Conservation (phyloP, 2,797 vertebrate genomes). For the Ciconia nigra region DNA sequence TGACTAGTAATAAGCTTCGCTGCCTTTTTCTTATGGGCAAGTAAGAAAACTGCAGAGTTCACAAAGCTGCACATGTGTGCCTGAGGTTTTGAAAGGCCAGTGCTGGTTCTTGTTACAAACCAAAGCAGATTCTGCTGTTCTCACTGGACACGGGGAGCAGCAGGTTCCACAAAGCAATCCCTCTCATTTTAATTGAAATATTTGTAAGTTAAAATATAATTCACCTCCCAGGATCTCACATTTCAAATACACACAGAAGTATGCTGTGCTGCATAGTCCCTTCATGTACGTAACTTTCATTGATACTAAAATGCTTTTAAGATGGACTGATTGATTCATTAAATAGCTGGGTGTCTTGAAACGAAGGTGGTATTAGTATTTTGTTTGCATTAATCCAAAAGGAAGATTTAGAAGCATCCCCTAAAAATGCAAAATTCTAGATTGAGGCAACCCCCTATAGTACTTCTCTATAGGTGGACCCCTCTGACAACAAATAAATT, state of each 20-base stretch:
- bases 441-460: neutral
- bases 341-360: neutral
- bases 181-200: neutral
- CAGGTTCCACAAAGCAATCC: neutral
- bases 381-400: neutral
- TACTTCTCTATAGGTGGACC: neutral
- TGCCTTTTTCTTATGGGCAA: neutral
- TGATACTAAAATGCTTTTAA: neutral
- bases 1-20: neutral
- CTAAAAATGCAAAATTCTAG: neutral
- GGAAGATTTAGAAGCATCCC: neutral
- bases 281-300: neutral
- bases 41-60: neutral
- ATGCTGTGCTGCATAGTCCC: neutral
- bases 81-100: neutral
- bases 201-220: neutral
- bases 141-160: neutral
- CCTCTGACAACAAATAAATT: neutral
- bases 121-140: neutral
- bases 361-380: neutral
- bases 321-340: neutral
- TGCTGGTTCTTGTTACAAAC: neutral
- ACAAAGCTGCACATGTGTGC: accelerated
- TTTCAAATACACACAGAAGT: neutral
- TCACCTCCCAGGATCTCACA: neutral